Percentiles rank a stretch among this genome's conserved stretches.
Conservation (phyloP, 2,797 vertebrate species). For the Podarcis lilfordi region DNA sequence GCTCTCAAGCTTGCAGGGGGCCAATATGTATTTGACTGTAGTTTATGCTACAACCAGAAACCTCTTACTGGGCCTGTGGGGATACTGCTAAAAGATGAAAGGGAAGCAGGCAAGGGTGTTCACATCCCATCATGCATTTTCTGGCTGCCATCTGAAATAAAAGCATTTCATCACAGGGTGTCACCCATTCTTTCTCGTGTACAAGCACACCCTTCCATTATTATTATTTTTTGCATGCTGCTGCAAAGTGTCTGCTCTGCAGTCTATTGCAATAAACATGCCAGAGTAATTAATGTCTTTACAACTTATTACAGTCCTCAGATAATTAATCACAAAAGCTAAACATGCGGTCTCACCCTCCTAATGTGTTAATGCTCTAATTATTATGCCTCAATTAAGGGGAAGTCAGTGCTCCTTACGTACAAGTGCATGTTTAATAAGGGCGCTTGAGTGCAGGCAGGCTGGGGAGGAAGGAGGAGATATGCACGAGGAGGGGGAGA, state of each 20-base stretch:
- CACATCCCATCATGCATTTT: background rate
- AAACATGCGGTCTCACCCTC: slow-evolving; percentile 83
- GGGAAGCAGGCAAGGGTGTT: background rate
- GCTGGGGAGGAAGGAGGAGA: slow-evolving; percentile 16
- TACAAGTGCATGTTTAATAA: slow-evolving; percentile 76
- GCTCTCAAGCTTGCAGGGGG: background rate
- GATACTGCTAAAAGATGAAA: background rate
- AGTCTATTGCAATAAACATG: slow-evolving; percentile 79
- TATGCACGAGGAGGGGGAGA: slow-evolving; percentile 29
- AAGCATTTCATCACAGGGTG: background rate
- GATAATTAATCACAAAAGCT: slow-evolving; percentile 86
- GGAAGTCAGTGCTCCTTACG: slow-evolving; percentile 77
- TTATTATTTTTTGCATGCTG: slow-evolving; percentile 18
- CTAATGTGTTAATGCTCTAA: slow-evolving; percentile 86
- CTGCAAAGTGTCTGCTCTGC: slow-evolving; percentile 61
- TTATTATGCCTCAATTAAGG: slow-evolving; percentile 85
- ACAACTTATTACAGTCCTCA: slow-evolving; percentile 85
- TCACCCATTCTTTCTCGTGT: background rate
- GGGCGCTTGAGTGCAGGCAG: slow-evolving; percentile 54
- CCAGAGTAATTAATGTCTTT: slow-evolving; percentile 83
- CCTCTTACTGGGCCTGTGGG: background rate
- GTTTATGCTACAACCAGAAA: background rate
- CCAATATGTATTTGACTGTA: background rate
- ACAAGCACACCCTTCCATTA: background rate
- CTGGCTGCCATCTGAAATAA: background rate